Evolutionary conservation across 1,140 invertebrate genomes (phyloP).

Genomic region (Nylanderia fulva): DNA sequence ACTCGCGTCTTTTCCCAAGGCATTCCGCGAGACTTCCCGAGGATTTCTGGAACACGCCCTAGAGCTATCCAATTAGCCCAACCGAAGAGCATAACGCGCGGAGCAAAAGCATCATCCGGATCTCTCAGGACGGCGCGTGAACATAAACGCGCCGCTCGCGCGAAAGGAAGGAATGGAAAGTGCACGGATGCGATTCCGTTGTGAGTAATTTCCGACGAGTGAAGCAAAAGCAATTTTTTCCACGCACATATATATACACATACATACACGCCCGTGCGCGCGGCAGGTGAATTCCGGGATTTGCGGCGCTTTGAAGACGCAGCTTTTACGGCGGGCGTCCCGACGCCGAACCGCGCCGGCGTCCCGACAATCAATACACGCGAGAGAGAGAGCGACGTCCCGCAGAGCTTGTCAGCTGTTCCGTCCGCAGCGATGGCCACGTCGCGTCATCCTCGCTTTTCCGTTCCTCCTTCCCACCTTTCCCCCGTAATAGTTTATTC

Average conservation of each 20-base stretch:
- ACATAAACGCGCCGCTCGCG: slow-evolving; percentile 28
- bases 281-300: slow-evolving; percentile 71
- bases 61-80: slow-evolving; percentile 33
- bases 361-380: slow-evolving; percentile 83
- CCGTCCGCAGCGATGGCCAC: background rate
- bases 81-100: slow-evolving; percentile 28
- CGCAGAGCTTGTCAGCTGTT: slow-evolving; percentile 80
- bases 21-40: slow-evolving; percentile 12
- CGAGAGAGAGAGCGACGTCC: slow-evolving; percentile 69
- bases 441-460: background rate
- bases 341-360: slow-evolving; percentile 78
- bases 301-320: slow-evolving; percentile 56
- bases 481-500: slow-evolving; percentile 21
- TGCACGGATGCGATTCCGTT: background rate
- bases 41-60: slow-evolving; percentile 23
- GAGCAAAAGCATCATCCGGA: slow-evolving; percentile 25
- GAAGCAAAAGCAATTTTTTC: background rate
- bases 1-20: background rate
- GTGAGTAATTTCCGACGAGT: background rate
- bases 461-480: background rate
- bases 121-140: background rate
- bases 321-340: slow-evolving; percentile 70
- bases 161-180: slow-evolving; percentile 1
- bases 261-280: background rate
- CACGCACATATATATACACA: background rate